Conservation (phyloP, 2,113 vertebrate species). For the Uria lomvia region DNA sequence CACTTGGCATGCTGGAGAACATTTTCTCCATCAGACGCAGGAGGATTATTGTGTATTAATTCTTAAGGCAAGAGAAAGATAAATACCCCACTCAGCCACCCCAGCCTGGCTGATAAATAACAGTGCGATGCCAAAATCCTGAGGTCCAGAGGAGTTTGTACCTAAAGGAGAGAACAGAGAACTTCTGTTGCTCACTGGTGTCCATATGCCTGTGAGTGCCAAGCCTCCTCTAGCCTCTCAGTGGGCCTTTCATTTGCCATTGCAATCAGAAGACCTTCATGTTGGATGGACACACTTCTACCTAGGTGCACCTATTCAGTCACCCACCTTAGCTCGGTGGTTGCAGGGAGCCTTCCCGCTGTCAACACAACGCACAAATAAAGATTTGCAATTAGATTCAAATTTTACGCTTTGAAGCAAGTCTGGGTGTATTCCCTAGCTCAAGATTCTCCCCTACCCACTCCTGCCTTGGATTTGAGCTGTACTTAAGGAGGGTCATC, state of each 20-base stretch:
- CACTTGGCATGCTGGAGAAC: neutral
- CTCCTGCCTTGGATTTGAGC: neutral
- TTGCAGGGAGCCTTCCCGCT: neutral
- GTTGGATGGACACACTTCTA: neutral
- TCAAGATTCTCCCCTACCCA: neutral
- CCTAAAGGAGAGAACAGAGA: neutral
- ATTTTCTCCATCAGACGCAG: neutral
- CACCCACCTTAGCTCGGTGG: neutral
- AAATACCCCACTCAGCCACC: neutral
- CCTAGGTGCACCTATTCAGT: too few species aligned
- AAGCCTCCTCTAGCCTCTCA: neutral
- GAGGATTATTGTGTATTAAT: neutral
- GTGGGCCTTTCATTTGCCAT: neutral
- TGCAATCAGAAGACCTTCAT: neutral
- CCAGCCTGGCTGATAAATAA: neutral
- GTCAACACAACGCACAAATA: neutral
- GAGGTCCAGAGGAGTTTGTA: neutral
- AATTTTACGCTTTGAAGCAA: neutral
- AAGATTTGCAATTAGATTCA: neutral
- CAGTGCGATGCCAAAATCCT: neutral
- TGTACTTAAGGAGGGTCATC: neutral
- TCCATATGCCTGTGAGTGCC: accelerated
- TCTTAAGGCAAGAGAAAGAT: neutral
- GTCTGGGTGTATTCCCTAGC: neutral
- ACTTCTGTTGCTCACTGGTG: neutral